Base-by-base conservation (phyloP, 2,797 vertebrate genomes). In the Molossus alvarezi region DNA sequence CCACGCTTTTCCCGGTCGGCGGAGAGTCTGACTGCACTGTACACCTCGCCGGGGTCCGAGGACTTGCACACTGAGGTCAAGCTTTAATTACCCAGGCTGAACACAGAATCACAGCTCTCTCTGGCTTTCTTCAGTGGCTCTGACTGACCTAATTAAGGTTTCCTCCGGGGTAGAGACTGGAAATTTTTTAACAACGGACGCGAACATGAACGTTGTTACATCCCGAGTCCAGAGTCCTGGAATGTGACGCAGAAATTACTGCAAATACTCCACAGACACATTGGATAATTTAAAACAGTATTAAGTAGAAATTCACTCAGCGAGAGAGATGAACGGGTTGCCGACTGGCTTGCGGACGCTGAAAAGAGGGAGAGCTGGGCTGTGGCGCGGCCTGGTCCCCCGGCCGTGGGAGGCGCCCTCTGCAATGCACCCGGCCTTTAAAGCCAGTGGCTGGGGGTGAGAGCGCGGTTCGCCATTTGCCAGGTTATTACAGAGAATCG, bases 251-350 rank as follows among this genome's bases (percentile, higher is more conserved):
- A 69, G 91, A 94, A 88, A 62, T 87, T 65, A 62, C 10, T 65
- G 15, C 79, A 37, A 58, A 73, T 27, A 60, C 90, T 33, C 11
- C 55, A 72, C 5, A 73, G 9, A 51, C 69, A 87, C 48, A 88
- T 21, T 75, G 15, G 51, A 58, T 91, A 37, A 72, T 92, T 15
- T 85, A 76, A 94, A 95, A 37, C 45, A 88, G 29, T 83, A 92
- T 79, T 84, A 75, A 93, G 57, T 58, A 77, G 90, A 88, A 53
- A 57, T 15, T 18, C 80, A 88, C 67, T 86, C 58, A 33, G 33
- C 4, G 51, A 77, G 65, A 86, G 71, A 75, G 79, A 71, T 17
- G 13, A 6, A 57, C 79, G 62, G 75, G 48, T 67, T 94, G 55
- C n/a, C 6, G 55, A 1, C 13, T 53, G 48, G 8, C 23, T 67